phyloP scores from a whole-genome alignment of 1,140 invertebrate species.

The Calephelis virginiensis region DNA sequence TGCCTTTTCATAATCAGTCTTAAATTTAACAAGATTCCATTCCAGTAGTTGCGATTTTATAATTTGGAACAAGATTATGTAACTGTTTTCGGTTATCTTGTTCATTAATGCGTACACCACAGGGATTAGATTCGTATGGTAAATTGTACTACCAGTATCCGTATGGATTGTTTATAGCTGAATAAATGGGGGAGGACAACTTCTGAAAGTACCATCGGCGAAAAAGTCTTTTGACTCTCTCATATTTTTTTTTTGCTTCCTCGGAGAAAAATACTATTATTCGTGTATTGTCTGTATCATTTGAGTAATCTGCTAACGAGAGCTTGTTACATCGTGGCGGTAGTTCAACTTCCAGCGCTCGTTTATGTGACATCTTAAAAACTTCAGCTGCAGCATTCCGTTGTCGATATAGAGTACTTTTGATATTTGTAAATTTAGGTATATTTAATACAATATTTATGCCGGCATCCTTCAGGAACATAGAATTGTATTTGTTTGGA shows the following conservation, averaged over 20 bases:
- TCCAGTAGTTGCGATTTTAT: not conserved
- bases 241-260: no score
- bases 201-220: not conserved
- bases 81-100: not conserved
- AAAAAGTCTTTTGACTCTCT: no score
- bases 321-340: slow-evolving; percentile 1
- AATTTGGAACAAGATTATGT: not conserved
- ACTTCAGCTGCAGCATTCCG: slow-evolving; percentile 1
- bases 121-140: not conserved
- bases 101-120: not conserved
- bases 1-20: not conserved
- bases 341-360: slow-evolving; percentile 4
- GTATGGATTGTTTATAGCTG: not conserved
- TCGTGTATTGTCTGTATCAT: slow-evolving; percentile 7
- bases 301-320: not conserved
- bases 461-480: not conserved
- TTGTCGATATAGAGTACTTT: slow-evolving; percentile 10
- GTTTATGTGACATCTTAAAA: not conserved
- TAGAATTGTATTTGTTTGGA: slow-evolving; percentile 1
- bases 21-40: not conserved
- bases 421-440: slow-evolving; percentile 7
- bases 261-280: no score
- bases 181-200: not conserved
- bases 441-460: slow-evolving; percentile 1
- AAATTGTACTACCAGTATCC: not conserved